phyloP scores from a whole-genome alignment of 2,888 invertebrate species.

The Melanophora roralis region DNA sequence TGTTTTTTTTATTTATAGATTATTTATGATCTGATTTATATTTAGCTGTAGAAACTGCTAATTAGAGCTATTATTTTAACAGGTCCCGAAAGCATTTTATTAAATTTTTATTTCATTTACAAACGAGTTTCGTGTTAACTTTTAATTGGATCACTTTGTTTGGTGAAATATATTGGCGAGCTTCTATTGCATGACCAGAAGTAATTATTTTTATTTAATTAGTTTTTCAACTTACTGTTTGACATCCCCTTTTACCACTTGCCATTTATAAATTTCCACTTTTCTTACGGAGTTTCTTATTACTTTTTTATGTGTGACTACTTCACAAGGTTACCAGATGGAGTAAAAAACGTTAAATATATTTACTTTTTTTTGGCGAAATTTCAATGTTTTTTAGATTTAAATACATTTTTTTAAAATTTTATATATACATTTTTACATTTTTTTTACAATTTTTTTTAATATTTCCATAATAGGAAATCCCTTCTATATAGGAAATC shows the following conservation, averaged over 20 bases:
- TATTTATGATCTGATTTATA: no score
- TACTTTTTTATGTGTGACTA: background rate
- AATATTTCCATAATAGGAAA: no score
- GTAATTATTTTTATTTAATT: slow-evolving; percentile 41
- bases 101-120: background rate
- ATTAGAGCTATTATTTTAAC: no score
- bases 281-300: background rate
- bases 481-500: no score
- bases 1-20: no score
- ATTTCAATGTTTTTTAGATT: no score
- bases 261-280: background rate
- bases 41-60: no score
- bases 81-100: no score
- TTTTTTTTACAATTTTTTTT: no score
- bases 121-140: background rate
- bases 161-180: background rate
- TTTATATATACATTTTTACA: no score
- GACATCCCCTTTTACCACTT: background rate
- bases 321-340: background rate
- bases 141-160: background rate
- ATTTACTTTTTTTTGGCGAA: background rate
- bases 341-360: background rate
- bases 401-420: no score
- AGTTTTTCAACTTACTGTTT: slow-evolving; percentile 26
- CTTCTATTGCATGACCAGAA: slow-evolving; percentile 31